phyloP scores from a whole-genome alignment of 1,140 invertebrate species.

The Leucophenga varia region DNA sequence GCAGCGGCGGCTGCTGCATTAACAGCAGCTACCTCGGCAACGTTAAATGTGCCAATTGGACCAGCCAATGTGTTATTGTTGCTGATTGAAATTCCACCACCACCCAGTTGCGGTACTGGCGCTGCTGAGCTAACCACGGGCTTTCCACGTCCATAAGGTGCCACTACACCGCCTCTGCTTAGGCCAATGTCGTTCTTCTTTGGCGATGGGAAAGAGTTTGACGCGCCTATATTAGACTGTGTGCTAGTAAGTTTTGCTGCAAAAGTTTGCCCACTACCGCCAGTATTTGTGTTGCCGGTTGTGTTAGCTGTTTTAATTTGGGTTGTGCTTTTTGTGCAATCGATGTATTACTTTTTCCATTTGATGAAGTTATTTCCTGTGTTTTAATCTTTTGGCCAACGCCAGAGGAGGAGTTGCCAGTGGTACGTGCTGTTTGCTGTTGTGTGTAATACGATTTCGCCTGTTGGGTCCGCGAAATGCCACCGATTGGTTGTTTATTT shows the following conservation, averaged over 20 bases:
- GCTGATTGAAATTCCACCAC: constrained; percentile 42
- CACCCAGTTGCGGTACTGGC: constrained; percentile 56
- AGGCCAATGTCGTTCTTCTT: constrained; percentile 47
- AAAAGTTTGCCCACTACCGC: constrained; percentile 16
- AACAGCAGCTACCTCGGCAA: constrained; percentile 50
- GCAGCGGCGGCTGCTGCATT: constrained; percentile 41
- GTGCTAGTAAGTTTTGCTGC: constrained; percentile 16
- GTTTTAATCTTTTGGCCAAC: too few relatives aligned
- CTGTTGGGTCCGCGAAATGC: constrained; percentile 19
- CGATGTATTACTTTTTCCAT: too few relatives aligned
- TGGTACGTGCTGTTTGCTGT: constrained; percentile 63
- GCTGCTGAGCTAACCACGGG: constrained; percentile 30
- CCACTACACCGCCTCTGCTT: constrained; percentile 49
- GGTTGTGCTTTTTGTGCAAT: too few relatives aligned
- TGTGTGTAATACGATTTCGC: constrained; percentile 23
- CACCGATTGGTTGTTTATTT: neutral
- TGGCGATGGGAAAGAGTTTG: constrained; percentile 25
- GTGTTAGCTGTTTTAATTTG: constrained; percentile 25
- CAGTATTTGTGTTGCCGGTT: neutral
- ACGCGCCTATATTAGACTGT: constrained; percentile 26
- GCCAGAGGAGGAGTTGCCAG: constrained; percentile 38
- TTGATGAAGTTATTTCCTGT: too few relatives aligned
- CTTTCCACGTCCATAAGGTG: constrained; percentile 58
- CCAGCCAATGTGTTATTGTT: constrained; percentile 46
- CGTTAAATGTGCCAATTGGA: constrained; percentile 53